phyloP scores from a whole-genome alignment of 2,113 vertebrate genomes.

The Oryzias melastigma region DNA sequence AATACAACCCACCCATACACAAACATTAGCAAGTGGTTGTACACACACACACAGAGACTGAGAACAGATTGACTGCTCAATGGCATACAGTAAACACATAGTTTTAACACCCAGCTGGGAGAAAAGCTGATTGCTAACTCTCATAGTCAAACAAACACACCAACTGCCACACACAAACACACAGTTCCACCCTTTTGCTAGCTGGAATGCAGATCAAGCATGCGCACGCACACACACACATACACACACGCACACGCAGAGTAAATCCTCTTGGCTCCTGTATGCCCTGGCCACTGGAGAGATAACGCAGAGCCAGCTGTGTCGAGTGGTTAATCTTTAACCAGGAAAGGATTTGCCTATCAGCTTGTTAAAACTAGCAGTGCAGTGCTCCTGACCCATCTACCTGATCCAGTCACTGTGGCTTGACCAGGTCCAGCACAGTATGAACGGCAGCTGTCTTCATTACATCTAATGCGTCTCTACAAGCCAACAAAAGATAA shows the following conservation, averaged over 20 bases:
- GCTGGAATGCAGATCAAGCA: constrained; percentile 62
- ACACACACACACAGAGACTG: constrained; percentile 15
- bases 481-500: constrained; percentile 13
- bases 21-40: neutral
- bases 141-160: constrained; percentile 54
- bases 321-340: constrained; percentile 78
- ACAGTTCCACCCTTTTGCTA: constrained; percentile 52
- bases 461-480: neutral
- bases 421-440: constrained; percentile 28
- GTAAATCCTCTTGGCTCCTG: constrained; percentile 77
- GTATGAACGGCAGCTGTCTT: constrained; percentile 5
- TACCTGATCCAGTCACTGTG: constrained; percentile 63
- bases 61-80: constrained; percentile 63
- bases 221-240: constrained; percentile 1
- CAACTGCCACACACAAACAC: constrained; percentile 26
- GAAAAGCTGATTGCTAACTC: constrained; percentile 70
- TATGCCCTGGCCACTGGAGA: constrained; percentile 65
- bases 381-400: constrained; percentile 51
- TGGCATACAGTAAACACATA: constrained; percentile 69
- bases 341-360: constrained; percentile 81
- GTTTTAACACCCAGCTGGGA: constrained; percentile 68
- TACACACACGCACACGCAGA: constrained; percentile 21
- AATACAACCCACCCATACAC: constrained; percentile 11
- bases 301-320: constrained; percentile 74
- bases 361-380: constrained; percentile 79